Conservation (phyloP, 1,140 invertebrate genomes). For the Melitaea cinxia region DNA sequence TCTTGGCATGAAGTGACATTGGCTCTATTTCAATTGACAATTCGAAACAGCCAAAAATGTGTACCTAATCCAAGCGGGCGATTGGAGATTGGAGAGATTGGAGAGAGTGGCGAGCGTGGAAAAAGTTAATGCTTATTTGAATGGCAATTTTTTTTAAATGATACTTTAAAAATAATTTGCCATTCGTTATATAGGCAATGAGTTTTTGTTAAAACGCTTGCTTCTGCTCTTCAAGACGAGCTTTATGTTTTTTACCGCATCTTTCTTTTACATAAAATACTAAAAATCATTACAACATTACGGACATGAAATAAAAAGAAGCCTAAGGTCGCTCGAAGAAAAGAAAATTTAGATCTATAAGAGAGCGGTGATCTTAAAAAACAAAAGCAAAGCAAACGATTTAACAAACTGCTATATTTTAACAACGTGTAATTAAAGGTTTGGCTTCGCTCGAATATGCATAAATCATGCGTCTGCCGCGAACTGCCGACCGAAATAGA, state of each 20-base stretch:
- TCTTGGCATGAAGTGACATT: no score
- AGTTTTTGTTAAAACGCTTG: neutral
- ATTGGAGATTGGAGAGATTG: no score
- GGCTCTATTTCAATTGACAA: no score
- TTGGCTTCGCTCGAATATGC: conserved; percentile 77
- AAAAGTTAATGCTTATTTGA: no score
- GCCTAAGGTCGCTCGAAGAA: conserved; percentile 38
- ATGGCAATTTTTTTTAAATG: no score
- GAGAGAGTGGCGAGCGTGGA: no score
- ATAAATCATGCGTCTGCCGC: conserved; percentile 80
- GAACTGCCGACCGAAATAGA: conserved; percentile 79
- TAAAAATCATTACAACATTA: neutral
- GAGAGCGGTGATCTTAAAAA: conserved; percentile 71
- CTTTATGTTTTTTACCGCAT: no score
- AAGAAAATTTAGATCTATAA: conserved; percentile 63
- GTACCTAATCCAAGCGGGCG: no score
- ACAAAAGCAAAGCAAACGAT: conserved; percentile 76
- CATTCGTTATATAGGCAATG: no score
- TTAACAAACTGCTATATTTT: conserved; percentile 82
- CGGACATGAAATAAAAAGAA: conserved; percentile 19
- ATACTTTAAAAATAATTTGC: no score
- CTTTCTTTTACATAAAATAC: neutral
- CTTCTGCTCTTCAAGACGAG: no score
- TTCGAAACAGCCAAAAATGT: no score
- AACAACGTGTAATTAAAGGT: conserved; percentile 82